Percentiles rank a stretch among this genome's conserved stretches.
phyloP scores from a whole-genome alignment of 1,140 invertebrate genomes.

The Belonocnema kinseyi region DNA sequence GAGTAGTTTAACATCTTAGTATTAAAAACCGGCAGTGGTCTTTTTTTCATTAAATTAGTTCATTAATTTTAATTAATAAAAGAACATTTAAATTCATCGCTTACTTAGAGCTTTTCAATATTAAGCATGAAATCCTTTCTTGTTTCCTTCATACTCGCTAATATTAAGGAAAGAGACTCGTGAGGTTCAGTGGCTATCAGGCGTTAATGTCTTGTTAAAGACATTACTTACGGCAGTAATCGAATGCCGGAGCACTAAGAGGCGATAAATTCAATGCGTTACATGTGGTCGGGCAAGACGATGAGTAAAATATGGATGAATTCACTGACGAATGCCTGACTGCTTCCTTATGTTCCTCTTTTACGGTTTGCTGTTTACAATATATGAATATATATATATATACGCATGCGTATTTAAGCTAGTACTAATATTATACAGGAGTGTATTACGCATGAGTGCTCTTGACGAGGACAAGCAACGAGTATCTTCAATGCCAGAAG shows the following conservation, averaged over 20 bases:
- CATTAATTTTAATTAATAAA: too few species aligned
- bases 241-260: conserved; percentile 50
- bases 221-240: conserved; percentile 59
- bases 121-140: too few species aligned
- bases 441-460: conserved; percentile 26
- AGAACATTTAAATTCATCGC: too few species aligned
- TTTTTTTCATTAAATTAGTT: too few species aligned
- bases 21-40: too few species aligned
- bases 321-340: conserved; percentile 51
- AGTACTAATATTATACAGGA: conserved; percentile 27
- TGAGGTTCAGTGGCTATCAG: neutral
- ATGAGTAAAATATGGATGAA: conserved; percentile 56
- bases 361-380: conserved; percentile 39
- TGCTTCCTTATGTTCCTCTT: conserved; percentile 46
- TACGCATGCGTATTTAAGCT: neutral
- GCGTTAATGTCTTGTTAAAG: conserved; percentile 51
- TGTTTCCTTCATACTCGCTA: neutral
- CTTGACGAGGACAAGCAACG: too few species aligned
- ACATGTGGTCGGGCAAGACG: conserved; percentile 47
- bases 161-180: neutral
- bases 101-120: too few species aligned
- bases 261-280: conserved; percentile 62
- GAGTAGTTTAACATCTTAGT: too few species aligned
- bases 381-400: conserved; percentile 36
- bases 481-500: too few species aligned